These are phyloP conservation scores for Xyrauchen texanus DNA, from an alignment of 2,113 vertebrate genomes.

Conservation along the genomic window DNA sequence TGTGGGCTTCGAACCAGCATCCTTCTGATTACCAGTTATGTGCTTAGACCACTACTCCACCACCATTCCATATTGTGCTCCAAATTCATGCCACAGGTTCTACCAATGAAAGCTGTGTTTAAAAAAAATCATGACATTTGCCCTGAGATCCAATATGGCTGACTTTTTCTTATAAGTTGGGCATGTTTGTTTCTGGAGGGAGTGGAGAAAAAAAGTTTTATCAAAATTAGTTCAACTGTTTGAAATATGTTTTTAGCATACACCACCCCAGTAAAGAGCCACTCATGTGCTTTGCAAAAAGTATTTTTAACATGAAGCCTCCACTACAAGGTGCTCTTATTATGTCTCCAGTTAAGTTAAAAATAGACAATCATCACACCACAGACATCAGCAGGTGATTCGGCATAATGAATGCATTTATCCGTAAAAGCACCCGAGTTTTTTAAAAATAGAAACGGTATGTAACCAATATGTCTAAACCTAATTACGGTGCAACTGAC, in stretches of 20 bases:
- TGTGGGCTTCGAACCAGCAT: no score
- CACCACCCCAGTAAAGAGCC: slow-evolving; percentile 35
- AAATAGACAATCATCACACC: slow-evolving; percentile 64
- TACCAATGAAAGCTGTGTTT: not conserved
- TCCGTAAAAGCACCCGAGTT: slow-evolving; percentile 59
- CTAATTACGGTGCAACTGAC: slow-evolving; percentile 54
- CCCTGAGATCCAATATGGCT: not conserved
- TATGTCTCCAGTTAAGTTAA: slow-evolving; percentile 57
- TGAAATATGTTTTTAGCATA: slow-evolving; percentile 40
- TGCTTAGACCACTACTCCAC: no score
- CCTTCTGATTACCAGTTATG: no score
- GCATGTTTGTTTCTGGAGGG: not conserved
- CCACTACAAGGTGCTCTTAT: slow-evolving; percentile 53
- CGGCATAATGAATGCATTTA: slow-evolving; percentile 61
- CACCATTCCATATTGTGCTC: no score
- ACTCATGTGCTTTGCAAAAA: slow-evolving; percentile 56
- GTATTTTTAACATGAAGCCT: slow-evolving; percentile 63
- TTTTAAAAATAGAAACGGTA: slow-evolving; percentile 60
- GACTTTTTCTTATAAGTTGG: not conserved
- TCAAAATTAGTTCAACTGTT: slow-evolving; percentile 51
- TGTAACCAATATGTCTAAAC: slow-evolving; percentile 57
- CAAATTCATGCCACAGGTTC: not conserved
- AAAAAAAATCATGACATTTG: slow-evolving; percentile 13
- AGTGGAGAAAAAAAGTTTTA: slow-evolving; percentile 35
- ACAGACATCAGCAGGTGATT: slow-evolving; percentile 60